Conservation (phyloP, 2,113 vertebrate species). For the Uropsilus gracilis region DNA sequence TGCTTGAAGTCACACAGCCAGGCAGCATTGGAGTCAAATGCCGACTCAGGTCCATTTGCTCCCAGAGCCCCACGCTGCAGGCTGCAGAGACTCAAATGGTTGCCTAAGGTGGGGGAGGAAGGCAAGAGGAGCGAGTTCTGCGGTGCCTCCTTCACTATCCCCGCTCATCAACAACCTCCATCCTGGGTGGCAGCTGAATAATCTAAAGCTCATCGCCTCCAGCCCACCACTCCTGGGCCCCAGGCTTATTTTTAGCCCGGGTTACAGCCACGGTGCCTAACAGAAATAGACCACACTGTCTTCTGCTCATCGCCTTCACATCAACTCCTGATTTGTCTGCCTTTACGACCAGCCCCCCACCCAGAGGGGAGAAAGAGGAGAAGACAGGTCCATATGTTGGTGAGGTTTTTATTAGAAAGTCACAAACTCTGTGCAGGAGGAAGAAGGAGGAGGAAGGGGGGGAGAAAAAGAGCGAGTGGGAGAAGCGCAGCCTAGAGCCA, state of each 20-base stretch:
- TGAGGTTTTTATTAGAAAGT: conserved; percentile 35
- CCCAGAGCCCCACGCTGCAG: neutral
- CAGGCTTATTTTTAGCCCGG: conserved; percentile 80
- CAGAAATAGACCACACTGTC: conserved; percentile 79
- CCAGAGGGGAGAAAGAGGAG: neutral
- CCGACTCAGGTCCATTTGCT: neutral
- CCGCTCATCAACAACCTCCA: neutral
- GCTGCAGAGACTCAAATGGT: neutral
- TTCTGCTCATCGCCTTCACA: conserved; percentile 52
- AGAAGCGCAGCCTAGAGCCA: neutral
- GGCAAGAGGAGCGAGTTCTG: neutral
- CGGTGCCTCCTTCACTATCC: neutral
- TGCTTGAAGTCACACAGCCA: conserved; percentile 29
- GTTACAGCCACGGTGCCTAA: conserved; percentile 74
- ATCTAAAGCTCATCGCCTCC: conserved; percentile 63
- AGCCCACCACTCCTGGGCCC: conserved; percentile 75
- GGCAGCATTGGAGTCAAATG: neutral
- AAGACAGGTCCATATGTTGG: neutral
- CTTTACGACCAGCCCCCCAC: neutral
- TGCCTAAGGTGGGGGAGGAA: neutral
- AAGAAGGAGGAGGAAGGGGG: neutral
- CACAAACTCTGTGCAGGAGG: neutral
- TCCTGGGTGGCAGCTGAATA: conserved; percentile 58
- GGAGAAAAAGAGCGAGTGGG: neutral
- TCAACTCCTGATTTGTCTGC: conserved; percentile 27